phyloP scores from a whole-genome alignment of 2,113 vertebrate genomes.

The Sinosuthora webbiana region DNA sequence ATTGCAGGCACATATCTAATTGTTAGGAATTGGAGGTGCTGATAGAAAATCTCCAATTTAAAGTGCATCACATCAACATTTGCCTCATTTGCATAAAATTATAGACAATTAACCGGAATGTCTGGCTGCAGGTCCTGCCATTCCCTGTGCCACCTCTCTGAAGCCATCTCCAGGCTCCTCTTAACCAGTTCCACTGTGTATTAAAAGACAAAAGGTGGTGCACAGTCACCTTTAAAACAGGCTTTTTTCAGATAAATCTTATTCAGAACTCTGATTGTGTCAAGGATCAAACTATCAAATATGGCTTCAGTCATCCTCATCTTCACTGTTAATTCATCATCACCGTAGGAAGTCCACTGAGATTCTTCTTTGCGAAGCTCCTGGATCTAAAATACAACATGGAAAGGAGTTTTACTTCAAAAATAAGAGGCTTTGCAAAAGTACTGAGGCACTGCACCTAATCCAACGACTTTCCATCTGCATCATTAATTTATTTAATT shows the following conservation, averaged over 20 bases:
- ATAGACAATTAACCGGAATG: background rate
- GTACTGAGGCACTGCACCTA: background rate
- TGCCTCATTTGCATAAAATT: background rate
- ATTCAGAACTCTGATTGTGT: constrained; percentile 72
- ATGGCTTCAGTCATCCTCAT: constrained; percentile 69
- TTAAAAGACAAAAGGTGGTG: background rate
- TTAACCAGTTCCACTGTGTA: background rate
- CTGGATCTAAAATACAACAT: constrained; percentile 50
- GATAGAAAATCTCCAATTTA: background rate
- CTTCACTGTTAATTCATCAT: constrained; percentile 73
- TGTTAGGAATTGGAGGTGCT: background rate
- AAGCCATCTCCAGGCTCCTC: background rate
- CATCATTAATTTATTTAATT: background rate
- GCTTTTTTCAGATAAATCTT: constrained; percentile 32
- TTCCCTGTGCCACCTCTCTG: background rate
- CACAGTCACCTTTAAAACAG: background rate
- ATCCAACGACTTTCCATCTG: background rate
- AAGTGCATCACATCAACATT: background rate
- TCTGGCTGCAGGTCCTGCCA: background rate
- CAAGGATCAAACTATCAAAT: constrained; percentile 67
- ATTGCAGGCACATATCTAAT: background rate
- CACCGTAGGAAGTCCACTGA: constrained; percentile 64
- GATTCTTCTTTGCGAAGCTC: constrained; percentile 70
- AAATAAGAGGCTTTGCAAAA: background rate
- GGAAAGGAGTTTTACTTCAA: background rate